Base-by-base conservation (phyloP, 2,888 invertebrate genomes). In the Drosophila niveifrons region DNA sequence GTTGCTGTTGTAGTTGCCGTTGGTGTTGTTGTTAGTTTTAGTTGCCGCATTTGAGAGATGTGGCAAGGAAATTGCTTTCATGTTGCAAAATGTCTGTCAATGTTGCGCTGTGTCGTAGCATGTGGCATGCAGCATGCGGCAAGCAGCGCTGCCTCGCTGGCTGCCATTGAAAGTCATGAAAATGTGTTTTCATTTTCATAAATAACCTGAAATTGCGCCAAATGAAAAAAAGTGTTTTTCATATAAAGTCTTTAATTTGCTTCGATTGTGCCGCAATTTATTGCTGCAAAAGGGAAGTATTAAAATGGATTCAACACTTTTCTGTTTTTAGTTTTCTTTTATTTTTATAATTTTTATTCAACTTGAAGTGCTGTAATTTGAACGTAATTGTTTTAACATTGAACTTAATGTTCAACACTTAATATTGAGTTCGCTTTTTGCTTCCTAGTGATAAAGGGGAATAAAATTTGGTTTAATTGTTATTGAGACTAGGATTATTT, bases 141-240 rank as follows among this genome's bases (percentile, higher is more conserved):
- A 18, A 53, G 63, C 36, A 36, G 36, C 36, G 36, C 36, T n/a
- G 36, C 34, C 39, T 52, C 34, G 34, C 34, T 11, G 34, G 11
- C 34, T 52, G 87, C 70, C 80, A 80, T 83, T 81, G 85, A 74
- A 72, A 55, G 80, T 59, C 80, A 66, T 66, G 62, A 50, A 72
- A 65, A 75, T 72, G 46, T 48, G 53, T 80, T 89, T 82, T 78
- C 88, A 78, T 89, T 89, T 82, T 81, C 85, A 84, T 78, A 81
- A 82, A 77, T 66, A 57, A 66, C 59, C 62, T 57, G 36, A 62
- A 65, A 67, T 51, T 66, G 58, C 50, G 28, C 41, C 34, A 11
- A 4, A 10, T 28, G 43, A 4, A 10, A 18, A 46, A 53, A 64
- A 29, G 2, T 29, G n/a, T 46, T 46, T 23, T 29, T 23, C 6